phyloP scores from a whole-genome alignment of 2,888 invertebrate species.

The Apamea epomidion region DNA sequence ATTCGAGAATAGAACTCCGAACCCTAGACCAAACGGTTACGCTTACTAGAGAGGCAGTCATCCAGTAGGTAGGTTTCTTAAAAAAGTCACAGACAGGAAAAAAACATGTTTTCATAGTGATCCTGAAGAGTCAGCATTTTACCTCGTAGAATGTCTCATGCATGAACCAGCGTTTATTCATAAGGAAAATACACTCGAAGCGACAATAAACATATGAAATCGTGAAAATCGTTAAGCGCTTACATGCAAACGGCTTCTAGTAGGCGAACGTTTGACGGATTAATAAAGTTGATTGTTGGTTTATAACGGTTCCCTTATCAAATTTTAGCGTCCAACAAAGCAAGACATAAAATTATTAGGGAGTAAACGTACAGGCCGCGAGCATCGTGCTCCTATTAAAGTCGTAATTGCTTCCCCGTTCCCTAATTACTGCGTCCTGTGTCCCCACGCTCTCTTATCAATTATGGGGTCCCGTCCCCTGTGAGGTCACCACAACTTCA shows the following conservation, averaged over 20 bases:
- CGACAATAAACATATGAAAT: background rate
- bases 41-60: background rate
- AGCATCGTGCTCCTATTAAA: slow-evolving; percentile 78
- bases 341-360: slow-evolving; percentile 67
- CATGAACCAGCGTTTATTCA: background rate
- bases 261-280: background rate
- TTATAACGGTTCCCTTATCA: slow-evolving; percentile 35
- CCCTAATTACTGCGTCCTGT: slow-evolving; percentile 81
- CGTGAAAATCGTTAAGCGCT: background rate
- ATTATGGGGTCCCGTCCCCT: slow-evolving; percentile 72
- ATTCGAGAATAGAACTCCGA: background rate
- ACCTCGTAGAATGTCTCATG: background rate
- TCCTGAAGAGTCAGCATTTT: background rate
- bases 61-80: background rate
- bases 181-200: background rate
- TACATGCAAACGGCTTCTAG: slow-evolving; percentile 1
- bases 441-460: slow-evolving; percentile 77
- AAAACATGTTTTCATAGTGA: background rate
- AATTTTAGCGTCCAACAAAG: slow-evolving; percentile 54
- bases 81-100: background rate
- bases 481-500: slow-evolving; percentile 69
- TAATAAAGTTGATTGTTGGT: slow-evolving; percentile 34
- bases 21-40: background rate
- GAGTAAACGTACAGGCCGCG: slow-evolving; percentile 67
- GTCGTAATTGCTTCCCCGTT: slow-evolving; percentile 79